Evolutionary conservation across 2,888 invertebrate genomes (phyloP), one percentile per base, ranked within the genome.

Genomic region (Tortricodes alternella): DNA sequence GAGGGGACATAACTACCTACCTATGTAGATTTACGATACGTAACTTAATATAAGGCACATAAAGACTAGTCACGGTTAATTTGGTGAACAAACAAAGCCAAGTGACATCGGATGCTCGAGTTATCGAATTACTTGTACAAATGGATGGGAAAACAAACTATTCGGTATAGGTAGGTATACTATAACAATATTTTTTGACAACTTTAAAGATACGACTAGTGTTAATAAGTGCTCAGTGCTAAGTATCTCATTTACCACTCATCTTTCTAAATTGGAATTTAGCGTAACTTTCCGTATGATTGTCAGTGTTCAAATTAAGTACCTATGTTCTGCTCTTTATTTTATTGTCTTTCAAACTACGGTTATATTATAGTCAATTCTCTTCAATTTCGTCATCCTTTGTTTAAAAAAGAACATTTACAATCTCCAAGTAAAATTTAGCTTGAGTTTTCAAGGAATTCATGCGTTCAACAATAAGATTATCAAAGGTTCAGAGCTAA

Each of bases 41-140:
- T 78, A 85, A 86, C 71, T 49, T 71, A 68, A 87, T 85, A 87
- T 71, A n/a, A n/a, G n/a, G n/a, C n/a, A 68, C 66, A 82, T 83
- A 80, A 80, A 73, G 71, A 76, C 72, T 62, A 67, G 68, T 76
- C 74, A 77, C 76, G 71, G 73, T 73, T 84, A 82, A 81, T 84
- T 83, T 74, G 68, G 61, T 69, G 73, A 68, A 73, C 72, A 76
- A 76, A 75, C 80, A 80, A 74, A 74, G 76, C 76, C 78, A 76
- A 78, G 68, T 74, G 70, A 76, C 74, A 71, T 78, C 67, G 73
- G 74, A 78, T 68, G 75, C 73, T 68, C 58, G 61, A 66, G 66
- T 70, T 77, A 77, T 81, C 74, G 62, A 63, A 76, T 83, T 81
- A 73, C 74, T 49, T 62, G 58, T 65, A 67, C 35, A 39, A 41